Evolutionary conservation across 2,888 invertebrate species (phyloP).

Genomic region (Piscicola geometra): DNA sequence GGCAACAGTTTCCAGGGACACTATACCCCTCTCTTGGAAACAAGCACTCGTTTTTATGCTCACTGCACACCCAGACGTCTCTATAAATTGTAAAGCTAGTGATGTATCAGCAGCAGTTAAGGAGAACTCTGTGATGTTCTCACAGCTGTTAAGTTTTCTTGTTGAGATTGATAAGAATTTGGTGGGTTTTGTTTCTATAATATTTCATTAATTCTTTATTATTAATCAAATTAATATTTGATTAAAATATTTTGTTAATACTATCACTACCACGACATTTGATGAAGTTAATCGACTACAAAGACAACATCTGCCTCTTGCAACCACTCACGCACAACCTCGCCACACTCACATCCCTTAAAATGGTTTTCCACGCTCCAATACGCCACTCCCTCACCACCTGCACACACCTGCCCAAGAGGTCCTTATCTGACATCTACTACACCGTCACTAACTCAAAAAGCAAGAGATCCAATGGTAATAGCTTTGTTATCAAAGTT

Average conservation of each 20-base stretch:
- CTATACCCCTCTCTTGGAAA: constrained; percentile 31
- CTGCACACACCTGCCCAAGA: background rate
- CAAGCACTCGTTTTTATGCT: constrained; percentile 26
- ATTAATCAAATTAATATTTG: background rate
- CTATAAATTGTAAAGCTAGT: background rate
- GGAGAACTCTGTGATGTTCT: background rate
- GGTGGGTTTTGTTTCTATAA: constrained; percentile 8
- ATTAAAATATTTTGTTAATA: background rate
- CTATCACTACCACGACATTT: background rate
- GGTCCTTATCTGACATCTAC: background rate
- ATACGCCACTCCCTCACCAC: background rate
- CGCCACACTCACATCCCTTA: constrained; percentile 12
- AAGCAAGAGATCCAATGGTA: background rate
- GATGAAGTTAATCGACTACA: constrained; percentile 5
- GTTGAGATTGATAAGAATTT: constrained; percentile 31
- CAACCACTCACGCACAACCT: constrained; percentile 16
- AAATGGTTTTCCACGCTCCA: background rate
- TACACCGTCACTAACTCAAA: background rate
- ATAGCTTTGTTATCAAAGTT: background rate
- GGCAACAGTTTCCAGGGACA: constrained; percentile 16
- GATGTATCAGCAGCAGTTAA: background rate
- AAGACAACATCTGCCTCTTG: background rate
- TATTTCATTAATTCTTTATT: background rate
- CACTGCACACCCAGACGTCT: background rate
- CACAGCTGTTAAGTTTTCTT: constrained; percentile 24